Evolutionary conservation across 2,888 invertebrate species (phyloP), one percentile per base, ranked within the genome.

Genomic region (Amorpha juglandis): DNA sequence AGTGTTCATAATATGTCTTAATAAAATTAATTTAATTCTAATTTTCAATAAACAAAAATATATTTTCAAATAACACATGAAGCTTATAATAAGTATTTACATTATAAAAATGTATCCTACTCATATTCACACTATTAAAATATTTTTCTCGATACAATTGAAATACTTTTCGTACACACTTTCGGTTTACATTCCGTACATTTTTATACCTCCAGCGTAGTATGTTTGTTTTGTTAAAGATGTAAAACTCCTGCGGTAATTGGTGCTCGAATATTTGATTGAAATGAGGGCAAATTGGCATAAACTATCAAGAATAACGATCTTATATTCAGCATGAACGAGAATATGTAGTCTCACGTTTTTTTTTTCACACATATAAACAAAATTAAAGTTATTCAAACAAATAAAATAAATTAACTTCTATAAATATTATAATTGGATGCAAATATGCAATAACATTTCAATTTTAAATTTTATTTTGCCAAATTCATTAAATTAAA

Each of bases 241-340:
- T 50, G 50, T 50, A 19, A 19, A 50, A 19, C 19, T 8, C n/a
- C 19, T 16, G 19, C 19, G 9, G 19, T 19, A 19, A 50, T 19
- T 50, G 19, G 50, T 50, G 19, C 50, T 50, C 19, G 50, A 50
- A 19, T 50, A 50, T 50, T 50, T 50, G 9, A 19, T 50, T 50
- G 9, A 19, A 50, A 9, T 50, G 50, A 19, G 50, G 50, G 50
- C 19, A 50, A 50, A 50, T 50, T 50, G 50, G 19, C 50, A 50
- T 16, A 48, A 48, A 48, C n/a, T 48, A 48, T 48, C 16, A 16
- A 48, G 48, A 19, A 19, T 50, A 50, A 19, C 7, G 16, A 50
- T 16, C 8, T 9, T 50, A 19, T 2, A 50, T 9, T 19, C n/a
- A n/a, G n/a, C 7, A 48, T 19, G 9, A 19, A 16, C 16, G 9